Evolutionary conservation across 2,113 vertebrate species (phyloP).

Genomic region (Bolborhynchus lineola): DNA sequence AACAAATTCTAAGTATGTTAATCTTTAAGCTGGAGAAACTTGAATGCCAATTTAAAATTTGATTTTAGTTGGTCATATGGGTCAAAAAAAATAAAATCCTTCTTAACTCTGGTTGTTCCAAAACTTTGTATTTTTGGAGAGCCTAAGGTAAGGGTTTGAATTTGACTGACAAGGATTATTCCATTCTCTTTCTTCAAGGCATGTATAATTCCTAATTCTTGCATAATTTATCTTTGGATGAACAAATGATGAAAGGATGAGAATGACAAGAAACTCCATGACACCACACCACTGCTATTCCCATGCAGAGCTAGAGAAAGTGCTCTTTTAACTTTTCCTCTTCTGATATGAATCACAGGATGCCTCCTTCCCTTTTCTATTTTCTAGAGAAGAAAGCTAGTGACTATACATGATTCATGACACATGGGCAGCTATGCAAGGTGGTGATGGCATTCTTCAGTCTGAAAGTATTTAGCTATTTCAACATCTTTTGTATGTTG

Average conservation of each 20-base stretch:
- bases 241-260: neutral
- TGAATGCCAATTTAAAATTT: neutral
- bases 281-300: neutral
- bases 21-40: neutral
- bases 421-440: neutral
- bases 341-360: fast-evolving
- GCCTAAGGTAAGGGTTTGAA: neutral
- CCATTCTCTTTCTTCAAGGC: neutral
- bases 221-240: neutral
- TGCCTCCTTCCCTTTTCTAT: neutral
- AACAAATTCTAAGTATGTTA: neutral
- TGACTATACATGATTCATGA: neutral
- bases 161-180: neutral
- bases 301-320: neutral
- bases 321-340: neutral
- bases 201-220: neutral
- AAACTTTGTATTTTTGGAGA: neutral
- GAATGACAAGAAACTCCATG: neutral
- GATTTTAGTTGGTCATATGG: neutral
- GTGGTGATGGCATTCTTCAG: neutral
- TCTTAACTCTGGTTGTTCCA: neutral
- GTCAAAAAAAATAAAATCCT: neutral
- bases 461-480: neutral
- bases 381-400: neutral
- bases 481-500: neutral